phyloP scores from a whole-genome alignment of 2,113 vertebrate genomes.

The Chinchilla lanigera region DNA sequence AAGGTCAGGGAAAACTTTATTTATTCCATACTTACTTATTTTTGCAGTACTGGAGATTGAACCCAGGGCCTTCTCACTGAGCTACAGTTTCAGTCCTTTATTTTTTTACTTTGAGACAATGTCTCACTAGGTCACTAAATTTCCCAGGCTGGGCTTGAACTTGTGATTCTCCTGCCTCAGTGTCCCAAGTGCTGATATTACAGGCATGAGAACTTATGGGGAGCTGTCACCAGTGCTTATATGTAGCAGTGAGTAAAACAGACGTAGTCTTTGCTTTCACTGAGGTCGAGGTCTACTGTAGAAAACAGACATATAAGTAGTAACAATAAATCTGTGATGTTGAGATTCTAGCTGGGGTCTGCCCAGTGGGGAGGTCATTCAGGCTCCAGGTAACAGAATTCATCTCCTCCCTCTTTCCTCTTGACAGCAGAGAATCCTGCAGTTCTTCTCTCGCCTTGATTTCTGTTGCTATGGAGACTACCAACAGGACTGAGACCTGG shows the following conservation, averaged over 20 bases:
- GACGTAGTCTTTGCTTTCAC: neutral
- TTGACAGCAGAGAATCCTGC: conserved; percentile 29
- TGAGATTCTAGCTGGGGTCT: neutral
- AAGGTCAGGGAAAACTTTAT: neutral
- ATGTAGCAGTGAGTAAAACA: neutral
- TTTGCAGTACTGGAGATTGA: neutral
- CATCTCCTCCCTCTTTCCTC: conserved; percentile 16
- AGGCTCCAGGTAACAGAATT: conserved; percentile 33
- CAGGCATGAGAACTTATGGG: neutral
- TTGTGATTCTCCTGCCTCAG: neutral
- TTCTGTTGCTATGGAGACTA: conserved; percentile 72
- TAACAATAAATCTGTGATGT: neutral
- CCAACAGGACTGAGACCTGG: conserved; percentile 80
- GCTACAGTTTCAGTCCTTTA: neutral
- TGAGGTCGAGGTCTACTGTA: neutral
- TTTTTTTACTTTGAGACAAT: neutral
- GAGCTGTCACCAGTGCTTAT: neutral
- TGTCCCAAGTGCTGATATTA: neutral
- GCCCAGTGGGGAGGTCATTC: neutral
- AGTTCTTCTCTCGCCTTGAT: neutral
- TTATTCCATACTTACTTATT: neutral
- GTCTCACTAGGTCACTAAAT: neutral
- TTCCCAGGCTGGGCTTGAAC: neutral
- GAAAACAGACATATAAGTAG: neutral
- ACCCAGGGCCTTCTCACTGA: neutral